A percentile compares a stretch with the other conserved stretches of the same genome.
Conservation (phyloP, 2,113 vertebrate species). For the Solea solea region DNA sequence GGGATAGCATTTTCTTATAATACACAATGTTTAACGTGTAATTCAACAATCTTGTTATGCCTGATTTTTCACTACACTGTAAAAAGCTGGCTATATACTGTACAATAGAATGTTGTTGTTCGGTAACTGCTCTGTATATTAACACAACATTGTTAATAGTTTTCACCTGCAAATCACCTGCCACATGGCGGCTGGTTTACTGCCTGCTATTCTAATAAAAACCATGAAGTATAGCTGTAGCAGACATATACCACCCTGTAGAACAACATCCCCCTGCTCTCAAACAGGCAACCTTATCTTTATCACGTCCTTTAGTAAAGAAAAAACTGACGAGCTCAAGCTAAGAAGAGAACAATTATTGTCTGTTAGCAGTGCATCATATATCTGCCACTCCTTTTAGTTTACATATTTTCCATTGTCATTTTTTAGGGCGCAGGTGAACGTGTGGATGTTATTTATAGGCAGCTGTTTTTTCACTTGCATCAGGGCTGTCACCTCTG, state of each 20-base stretch:
- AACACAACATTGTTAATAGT: too few species aligned
- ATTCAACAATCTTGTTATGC: too few species aligned
- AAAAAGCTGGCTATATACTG: too few species aligned
- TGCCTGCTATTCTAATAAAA: too few species aligned
- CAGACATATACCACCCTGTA: not conserved
- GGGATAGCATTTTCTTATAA: too few species aligned
- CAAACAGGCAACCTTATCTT: constrained; percentile 42
- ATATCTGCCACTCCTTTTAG: constrained; percentile 67
- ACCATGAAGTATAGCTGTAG: not conserved
- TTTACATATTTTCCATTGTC: constrained; percentile 70
- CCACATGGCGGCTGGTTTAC: too few species aligned
- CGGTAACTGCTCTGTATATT: too few species aligned
- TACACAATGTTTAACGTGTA: too few species aligned
- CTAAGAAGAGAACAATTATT: constrained; percentile 58
- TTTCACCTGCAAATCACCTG: too few species aligned
- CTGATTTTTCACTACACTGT: too few species aligned
- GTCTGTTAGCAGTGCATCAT: constrained; percentile 57
- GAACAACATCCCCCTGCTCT: constrained; percentile 23
- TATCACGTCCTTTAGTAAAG: constrained; percentile 29
- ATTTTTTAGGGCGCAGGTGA: constrained; percentile 67
- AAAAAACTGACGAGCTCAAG: constrained; percentile 21
- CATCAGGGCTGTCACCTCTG: constrained; percentile 59
- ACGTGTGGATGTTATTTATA: constrained; percentile 75
- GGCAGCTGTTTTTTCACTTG: constrained; percentile 60
- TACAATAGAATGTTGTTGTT: too few species aligned